Evolutionary conservation across 2,888 invertebrate species (phyloP).

Genomic region (Papilio gigon): DNA sequence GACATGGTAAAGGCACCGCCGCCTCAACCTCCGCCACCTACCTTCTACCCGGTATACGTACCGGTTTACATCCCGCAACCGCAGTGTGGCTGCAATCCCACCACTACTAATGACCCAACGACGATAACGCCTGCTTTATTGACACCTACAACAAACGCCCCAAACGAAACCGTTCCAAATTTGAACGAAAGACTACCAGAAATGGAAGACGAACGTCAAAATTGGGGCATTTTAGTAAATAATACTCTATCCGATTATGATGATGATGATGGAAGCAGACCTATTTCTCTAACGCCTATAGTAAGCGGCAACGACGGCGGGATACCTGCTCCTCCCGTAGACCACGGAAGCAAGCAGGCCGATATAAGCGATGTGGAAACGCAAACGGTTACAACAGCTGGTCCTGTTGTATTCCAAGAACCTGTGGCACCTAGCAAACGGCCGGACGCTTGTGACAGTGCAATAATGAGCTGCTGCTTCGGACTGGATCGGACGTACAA

Average conservation of each 20-base stretch:
- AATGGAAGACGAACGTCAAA: constrained; percentile 65
- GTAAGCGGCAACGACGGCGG: neutral
- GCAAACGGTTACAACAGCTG: neutral
- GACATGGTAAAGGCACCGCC: constrained; percentile 48
- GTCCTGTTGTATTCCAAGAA: neutral
- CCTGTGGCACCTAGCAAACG: neutral
- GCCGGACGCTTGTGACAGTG: constrained; percentile 42
- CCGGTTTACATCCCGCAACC: constrained; percentile 51
- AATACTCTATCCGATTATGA: constrained; percentile 45
- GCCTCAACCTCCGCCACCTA: constrained; percentile 45
- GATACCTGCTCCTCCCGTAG: constrained; percentile 35
- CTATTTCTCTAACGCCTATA: constrained; percentile 41
- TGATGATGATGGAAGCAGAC: constrained; percentile 44
- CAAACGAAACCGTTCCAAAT: constrained; percentile 48
- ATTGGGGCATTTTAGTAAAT: constrained; percentile 64
- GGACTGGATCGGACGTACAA: constrained; percentile 22
- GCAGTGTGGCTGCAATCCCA: constrained; percentile 55
- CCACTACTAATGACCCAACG: constrained; percentile 11
- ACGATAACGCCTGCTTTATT: constrained; percentile 8
- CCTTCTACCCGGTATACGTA: constrained; percentile 56
- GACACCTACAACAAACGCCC: constrained; percentile 36
- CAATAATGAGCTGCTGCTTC: constrained; percentile 44
- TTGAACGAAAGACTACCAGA: constrained; percentile 56
- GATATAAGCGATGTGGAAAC: constrained; percentile 24
- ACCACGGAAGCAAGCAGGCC: constrained; percentile 39